A percentile compares a stretch with the other conserved stretches of the same genome.
Conservation (phyloP, 2,888 invertebrate species). For the Thymelicus acteon region DNA sequence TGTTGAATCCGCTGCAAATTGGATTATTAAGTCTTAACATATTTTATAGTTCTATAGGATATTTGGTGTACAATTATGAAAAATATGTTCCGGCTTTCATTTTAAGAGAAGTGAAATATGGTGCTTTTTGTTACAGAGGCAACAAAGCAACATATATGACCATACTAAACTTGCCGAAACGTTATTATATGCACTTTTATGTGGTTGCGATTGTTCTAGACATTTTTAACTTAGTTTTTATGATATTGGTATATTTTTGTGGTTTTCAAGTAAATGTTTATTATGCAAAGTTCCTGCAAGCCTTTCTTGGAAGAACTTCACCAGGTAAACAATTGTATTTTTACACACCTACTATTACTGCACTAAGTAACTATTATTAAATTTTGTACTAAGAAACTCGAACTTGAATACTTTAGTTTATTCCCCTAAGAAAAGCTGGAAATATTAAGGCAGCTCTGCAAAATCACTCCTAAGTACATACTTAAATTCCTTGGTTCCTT, state of each 20-base stretch:
- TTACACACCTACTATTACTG: no score
- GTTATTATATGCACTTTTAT: neutral
- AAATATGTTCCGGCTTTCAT: neutral
- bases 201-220: neutral
- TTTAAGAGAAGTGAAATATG: neutral
- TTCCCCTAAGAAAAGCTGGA: no score
- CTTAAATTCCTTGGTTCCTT: no score
- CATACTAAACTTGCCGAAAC: neutral
- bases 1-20: neutral
- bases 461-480: no score
- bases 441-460: no score
- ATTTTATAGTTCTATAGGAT: neutral
- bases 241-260: neutral
- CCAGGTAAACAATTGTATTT: neutral
- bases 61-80: constrained; percentile 1
- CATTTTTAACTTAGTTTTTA: neutral
- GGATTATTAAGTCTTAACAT: neutral
- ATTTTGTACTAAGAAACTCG: no score
- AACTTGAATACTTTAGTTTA: no score
- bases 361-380: no score
- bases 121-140: neutral
- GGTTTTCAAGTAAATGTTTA: neutral
- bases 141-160: neutral
- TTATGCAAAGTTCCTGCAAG: neutral
- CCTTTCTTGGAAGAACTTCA: neutral